Percentiles rank a stretch among this genome's conserved stretches.
Conservation (phyloP, 2,797 vertebrate species). For the Sylvilagus floridanus region DNA sequence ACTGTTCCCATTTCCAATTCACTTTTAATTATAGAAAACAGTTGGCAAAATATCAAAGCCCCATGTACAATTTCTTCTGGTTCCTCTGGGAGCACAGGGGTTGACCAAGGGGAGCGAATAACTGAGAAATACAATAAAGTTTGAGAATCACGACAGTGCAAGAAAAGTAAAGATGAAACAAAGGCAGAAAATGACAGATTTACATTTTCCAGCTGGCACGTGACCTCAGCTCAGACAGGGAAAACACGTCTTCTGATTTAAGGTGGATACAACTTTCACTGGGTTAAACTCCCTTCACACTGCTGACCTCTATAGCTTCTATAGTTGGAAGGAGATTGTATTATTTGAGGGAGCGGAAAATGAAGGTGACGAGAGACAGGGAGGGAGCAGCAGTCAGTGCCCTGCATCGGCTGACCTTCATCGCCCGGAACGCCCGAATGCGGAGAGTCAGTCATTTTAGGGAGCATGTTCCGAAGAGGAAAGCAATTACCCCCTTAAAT, state of each 20-base stretch:
- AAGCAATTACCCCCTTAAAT: constrained; percentile 54
- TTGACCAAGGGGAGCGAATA: constrained; percentile 60
- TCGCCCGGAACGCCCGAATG: not conserved
- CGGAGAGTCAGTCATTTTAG: constrained; percentile 4
- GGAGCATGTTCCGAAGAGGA: constrained; percentile 3
- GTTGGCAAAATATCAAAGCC: constrained; percentile 77
- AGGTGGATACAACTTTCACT: not conserved
- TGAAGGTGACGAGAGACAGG: not conserved
- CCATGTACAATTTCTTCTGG: constrained; percentile 73
- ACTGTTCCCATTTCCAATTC: constrained; percentile 74
- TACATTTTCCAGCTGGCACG: constrained; percentile 23
- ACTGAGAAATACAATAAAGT: constrained; percentile 66
- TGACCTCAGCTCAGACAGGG: not conserved
- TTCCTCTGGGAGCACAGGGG: constrained; percentile 68
- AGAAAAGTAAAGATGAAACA: constrained; percentile 55
- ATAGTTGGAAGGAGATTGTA: not conserved
- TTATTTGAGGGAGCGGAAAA: constrained; percentile 28
- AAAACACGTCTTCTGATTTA: not conserved
- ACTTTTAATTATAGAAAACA: constrained; percentile 81
- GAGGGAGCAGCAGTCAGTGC: not conserved
- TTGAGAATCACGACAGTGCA: constrained; percentile 63
- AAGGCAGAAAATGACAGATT: constrained; percentile 19
- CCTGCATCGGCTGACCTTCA: not conserved
- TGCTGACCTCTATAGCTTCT: constrained; percentile 56
- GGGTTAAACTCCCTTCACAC: not conserved